A percentile compares a stretch with the other conserved stretches of the same genome.
Conservation (phyloP, 1,140 invertebrate genomes). For the Lepidotrigona ventralis region DNA sequence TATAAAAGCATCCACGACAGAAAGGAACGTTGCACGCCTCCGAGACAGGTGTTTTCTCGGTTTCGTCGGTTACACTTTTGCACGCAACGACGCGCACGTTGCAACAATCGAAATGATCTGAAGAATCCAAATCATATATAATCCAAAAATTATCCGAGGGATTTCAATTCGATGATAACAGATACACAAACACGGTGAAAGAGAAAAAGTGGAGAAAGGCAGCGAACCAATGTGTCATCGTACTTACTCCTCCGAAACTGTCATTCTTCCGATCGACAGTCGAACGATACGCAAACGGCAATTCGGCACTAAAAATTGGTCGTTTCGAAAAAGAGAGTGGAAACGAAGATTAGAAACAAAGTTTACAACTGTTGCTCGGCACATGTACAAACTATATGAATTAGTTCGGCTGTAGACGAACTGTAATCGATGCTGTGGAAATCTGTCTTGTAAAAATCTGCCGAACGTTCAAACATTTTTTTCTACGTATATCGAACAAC, state of each 20-base stretch:
- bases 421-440: neutral
- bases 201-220: slow-evolving; percentile 6
- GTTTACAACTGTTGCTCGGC: neutral
- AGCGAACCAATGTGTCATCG: slow-evolving; percentile 14
- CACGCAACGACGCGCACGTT: neutral
- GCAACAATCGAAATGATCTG: neutral
- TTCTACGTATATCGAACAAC: neutral
- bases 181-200: neutral
- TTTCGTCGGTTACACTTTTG: neutral
- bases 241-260: slow-evolving; percentile 74
- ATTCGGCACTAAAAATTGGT: neutral
- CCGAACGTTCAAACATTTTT: neutral
- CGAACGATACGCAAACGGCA: slow-evolving; percentile 3
- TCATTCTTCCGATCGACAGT: slow-evolving; percentile 61
- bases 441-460: neutral
- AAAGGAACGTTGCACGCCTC: neutral
- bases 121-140: neutral
- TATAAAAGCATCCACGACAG: neutral
- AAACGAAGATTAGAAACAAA: neutral
- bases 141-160: neutral
- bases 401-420: neutral
- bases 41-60: neutral
- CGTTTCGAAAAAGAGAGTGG: neutral
- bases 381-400: too few relatives aligned
- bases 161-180: neutral